Evolutionary conservation across 2,888 invertebrate species (phyloP).

Genomic region (Leptinotarsa rubiginosa): DNA sequence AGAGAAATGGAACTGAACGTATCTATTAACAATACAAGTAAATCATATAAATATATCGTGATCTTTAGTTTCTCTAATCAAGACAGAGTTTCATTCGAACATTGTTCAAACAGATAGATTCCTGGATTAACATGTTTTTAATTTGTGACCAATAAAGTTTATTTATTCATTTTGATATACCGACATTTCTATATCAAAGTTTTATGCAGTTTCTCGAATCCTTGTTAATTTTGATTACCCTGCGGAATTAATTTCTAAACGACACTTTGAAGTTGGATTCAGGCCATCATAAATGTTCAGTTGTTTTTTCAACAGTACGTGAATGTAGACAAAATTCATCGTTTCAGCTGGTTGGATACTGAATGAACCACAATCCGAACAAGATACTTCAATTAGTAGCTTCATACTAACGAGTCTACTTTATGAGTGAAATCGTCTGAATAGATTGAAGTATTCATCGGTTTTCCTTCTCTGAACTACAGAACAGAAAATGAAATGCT

Average conservation of each 20-base stretch:
- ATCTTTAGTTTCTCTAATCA: no score
- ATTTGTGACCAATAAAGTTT: no score
- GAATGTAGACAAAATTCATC: background rate
- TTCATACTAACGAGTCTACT: slow-evolving; percentile 16
- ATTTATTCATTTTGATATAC: no score
- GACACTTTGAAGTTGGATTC: background rate
- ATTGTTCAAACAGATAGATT: no score
- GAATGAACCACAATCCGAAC: background rate
- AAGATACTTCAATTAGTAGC: slow-evolving; percentile 18
- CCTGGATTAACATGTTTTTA: no score
- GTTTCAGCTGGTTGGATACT: background rate
- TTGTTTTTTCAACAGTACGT: background rate
- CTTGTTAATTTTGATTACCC: background rate
- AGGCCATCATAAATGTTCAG: background rate
- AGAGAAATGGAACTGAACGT: no score
- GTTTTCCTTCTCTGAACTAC: background rate
- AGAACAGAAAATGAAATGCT: background rate
- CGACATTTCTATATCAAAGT: no score
- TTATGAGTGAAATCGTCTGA: slow-evolving; percentile 2
- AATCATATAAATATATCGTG: no score
- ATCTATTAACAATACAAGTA: no score
- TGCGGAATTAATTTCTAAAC: background rate
- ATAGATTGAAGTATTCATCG: slow-evolving; percentile 12
- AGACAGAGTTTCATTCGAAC: no score
- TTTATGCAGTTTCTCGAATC: background rate